phyloP scores from a whole-genome alignment of 2,113 vertebrate species.

The Mastomys coucha region DNA sequence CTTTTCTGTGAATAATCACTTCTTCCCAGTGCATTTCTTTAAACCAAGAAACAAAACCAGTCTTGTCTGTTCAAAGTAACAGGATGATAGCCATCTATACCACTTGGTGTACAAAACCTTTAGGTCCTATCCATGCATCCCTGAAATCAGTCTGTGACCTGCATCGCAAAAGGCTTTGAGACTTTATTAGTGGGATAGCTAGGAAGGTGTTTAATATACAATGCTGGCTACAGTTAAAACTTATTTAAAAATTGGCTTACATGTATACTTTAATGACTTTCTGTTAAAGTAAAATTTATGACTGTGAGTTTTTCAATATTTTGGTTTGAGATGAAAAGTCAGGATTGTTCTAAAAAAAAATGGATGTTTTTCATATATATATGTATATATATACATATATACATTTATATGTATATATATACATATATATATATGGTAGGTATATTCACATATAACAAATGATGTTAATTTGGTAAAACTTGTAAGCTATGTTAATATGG shows the following conservation, averaged over 20 bases:
- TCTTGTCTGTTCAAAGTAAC: neutral
- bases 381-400: no score
- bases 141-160: neutral
- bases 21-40: neutral
- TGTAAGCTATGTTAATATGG: neutral
- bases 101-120: neutral
- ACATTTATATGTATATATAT: no score
- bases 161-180: neutral
- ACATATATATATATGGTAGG: no score
- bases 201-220: neutral
- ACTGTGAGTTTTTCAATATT: neutral
- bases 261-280: neutral
- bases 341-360: neutral
- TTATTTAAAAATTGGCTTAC: neutral
- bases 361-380: no score
- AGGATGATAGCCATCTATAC: neutral
- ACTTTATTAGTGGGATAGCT: neutral
- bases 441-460: no score
- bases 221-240: neutral
- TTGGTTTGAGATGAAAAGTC: neutral
- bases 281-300: neutral
- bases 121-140: neutral
- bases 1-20: neutral
- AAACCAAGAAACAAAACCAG: neutral
- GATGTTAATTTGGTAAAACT: neutral